Evolutionary conservation across 2,888 invertebrate species (phyloP), one percentile per base, ranked within the genome.

Genomic region (Aquatica leii): DNA sequence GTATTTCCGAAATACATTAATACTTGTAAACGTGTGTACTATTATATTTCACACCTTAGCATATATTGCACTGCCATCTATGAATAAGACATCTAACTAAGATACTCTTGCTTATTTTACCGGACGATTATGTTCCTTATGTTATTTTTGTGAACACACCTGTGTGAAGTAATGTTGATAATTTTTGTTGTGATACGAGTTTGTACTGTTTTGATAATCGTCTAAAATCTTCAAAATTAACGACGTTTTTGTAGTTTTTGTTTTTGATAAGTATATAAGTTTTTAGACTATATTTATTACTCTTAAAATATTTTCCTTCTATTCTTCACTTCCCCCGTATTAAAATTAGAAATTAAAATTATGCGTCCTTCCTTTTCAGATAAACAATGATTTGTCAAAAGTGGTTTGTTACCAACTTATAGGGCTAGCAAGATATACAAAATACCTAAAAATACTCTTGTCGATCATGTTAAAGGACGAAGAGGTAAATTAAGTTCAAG

Each of bases 261-360:
- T 62, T 51, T 62, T 34, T 56, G 56, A 52, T 62, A 37, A 57
- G 57, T 62, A 62, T 43, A 14, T 56, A 62, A n/a, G 41, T 56
- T 56, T 56, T 56, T 62, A 62, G n/a, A 35, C 35, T 62, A 52
- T 62, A 51, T 57, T 50, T 31, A 55, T 55, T 55, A 50, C 55
- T 55, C 21, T 56, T 50, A 50, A 24, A 24, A 15, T 50, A 55
- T 49, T 62, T 62, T 51, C 57, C 50, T 17, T n/a, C n/a, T n/a
- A n/a, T n/a, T n/a, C n/a, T n/a, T n/a, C n/a, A n/a, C n/a, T n/a
- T n/a, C n/a, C n/a, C n/a, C n/a, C n/a, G n/a, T n/a, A n/a, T n/a
- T n/a, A n/a, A n/a, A n/a, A n/a, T n/a, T n/a, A n/a, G n/a, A n/a
- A n/a, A n/a, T n/a, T n/a, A n/a, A n/a, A n/a, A n/a, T n/a, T n/a